Evolutionary conservation across 2,797 vertebrate species (phyloP).

Genomic region (Aldrovandia affinis): DNA sequence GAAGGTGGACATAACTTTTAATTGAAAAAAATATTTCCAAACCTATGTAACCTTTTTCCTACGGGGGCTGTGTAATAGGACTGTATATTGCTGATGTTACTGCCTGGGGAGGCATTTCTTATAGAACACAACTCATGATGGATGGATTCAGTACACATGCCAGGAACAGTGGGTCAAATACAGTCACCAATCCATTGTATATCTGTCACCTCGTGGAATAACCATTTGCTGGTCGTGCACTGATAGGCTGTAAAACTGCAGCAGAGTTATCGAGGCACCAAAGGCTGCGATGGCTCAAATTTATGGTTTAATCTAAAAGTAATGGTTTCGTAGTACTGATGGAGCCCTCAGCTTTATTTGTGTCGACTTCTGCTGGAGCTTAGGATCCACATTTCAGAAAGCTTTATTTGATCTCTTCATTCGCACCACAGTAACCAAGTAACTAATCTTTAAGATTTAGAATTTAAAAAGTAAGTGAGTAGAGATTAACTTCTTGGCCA

Average conservation of each 20-base stretch:
- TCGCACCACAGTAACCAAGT: not conserved
- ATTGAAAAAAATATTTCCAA: too few species aligned
- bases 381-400: not conserved
- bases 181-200: not conserved
- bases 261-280: not conserved
- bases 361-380: too few species aligned
- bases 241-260: not conserved
- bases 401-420: slow-evolving; percentile 6
- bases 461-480: not conserved
- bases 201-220: not conserved
- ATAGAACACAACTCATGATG: not conserved
- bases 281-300: not conserved
- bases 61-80: not conserved
- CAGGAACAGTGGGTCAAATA: not conserved
- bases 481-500: not conserved
- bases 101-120: not conserved
- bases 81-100: not conserved
- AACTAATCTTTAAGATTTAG: not conserved
- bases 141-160: not conserved
- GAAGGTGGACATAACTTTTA: too few species aligned
- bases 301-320: slow-evolving; percentile 26
- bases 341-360: not conserved
- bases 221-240: not conserved
- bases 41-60: not conserved
- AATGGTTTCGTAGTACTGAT: not conserved